A percentile compares a stretch with the other conserved stretches of the same genome.
Evolutionary conservation across 2,888 invertebrate species (phyloP).

Genomic region (Sinopyrophorus schimmeli): DNA sequence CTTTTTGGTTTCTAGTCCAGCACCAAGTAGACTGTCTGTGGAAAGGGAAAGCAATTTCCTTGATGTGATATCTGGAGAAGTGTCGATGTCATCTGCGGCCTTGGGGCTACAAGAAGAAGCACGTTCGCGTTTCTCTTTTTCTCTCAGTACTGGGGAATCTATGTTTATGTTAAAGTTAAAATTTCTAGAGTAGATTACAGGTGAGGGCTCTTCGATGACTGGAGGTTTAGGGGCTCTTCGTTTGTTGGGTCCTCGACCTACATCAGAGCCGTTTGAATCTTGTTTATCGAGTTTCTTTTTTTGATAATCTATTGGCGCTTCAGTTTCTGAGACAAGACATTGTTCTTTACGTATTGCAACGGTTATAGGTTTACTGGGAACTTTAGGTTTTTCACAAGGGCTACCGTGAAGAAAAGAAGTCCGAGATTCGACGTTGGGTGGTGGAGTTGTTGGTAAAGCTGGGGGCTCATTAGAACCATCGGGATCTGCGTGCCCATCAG

Average conservation of each 20-base stretch:
- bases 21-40: slow-evolving; percentile 67
- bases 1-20: slow-evolving; percentile 54
- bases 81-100: slow-evolving; percentile 58
- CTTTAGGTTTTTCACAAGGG: slow-evolving; percentile 63
- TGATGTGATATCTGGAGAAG: slow-evolving; percentile 72
- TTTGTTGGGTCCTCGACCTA: slow-evolving; percentile 60
- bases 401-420: slow-evolving; percentile 74
- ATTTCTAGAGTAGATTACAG: slow-evolving; percentile 65
- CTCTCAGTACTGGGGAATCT: slow-evolving; percentile 62
- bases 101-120: slow-evolving; percentile 67
- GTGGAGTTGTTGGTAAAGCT: slow-evolving; percentile 70
- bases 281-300: slow-evolving; percentile 60
- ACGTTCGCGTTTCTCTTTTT: slow-evolving; percentile 75
- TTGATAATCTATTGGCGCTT: slow-evolving; percentile 26
- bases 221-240: slow-evolving; percentile 80
- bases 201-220: slow-evolving; percentile 59
- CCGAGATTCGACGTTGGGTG: slow-evolving; percentile 61
- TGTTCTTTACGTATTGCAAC: slow-evolving; percentile 46
- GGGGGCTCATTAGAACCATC: slow-evolving; percentile 71
- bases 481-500: slow-evolving; percentile 85
- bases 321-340: slow-evolving; percentile 40
- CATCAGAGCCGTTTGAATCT: slow-evolving; percentile 60
- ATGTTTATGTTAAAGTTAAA: slow-evolving; percentile 60
- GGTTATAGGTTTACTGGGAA: slow-evolving; percentile 70
- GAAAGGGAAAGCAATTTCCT: slow-evolving; percentile 73